phyloP scores from a whole-genome alignment of 1,140 invertebrate genomes.

The Campodea augens region DNA sequence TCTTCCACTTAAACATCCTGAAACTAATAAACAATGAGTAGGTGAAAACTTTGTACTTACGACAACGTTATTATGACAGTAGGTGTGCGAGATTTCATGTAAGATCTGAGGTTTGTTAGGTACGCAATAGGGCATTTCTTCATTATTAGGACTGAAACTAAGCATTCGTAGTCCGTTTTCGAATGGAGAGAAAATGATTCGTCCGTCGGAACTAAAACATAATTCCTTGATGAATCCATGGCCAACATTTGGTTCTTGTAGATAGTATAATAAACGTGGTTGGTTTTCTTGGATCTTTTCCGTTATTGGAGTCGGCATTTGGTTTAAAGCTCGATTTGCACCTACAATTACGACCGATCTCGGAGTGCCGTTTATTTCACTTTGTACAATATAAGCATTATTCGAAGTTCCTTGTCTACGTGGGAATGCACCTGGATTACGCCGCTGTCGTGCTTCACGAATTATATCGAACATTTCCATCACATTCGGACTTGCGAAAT shows the following conservation, averaged over 20 bases:
- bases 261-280: slow-evolving; percentile 59
- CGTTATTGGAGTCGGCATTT: slow-evolving; percentile 1
- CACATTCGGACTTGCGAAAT: slow-evolving; percentile 33
- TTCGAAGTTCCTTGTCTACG: neutral
- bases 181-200: slow-evolving; percentile 74
- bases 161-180: slow-evolving; percentile 62
- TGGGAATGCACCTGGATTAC: neutral
- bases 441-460: slow-evolving; percentile 27
- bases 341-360: slow-evolving; percentile 6
- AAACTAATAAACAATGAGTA: slow-evolving; percentile 59
- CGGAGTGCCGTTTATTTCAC: slow-evolving; percentile 2
- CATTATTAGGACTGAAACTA: slow-evolving; percentile 53
- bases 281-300: slow-evolving; percentile 47
- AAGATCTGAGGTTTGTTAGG: slow-evolving; percentile 30
- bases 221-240: slow-evolving; percentile 64
- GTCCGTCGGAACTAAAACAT: slow-evolving; percentile 71
- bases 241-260: slow-evolving; percentile 71
- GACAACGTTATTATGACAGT: slow-evolving; percentile 64
- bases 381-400: slow-evolving; percentile 4
- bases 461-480: slow-evolving; percentile 45
- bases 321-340: slow-evolving; percentile 4
- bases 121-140: slow-evolving; percentile 52
- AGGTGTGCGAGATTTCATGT: slow-evolving; percentile 42
- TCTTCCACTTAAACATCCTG: slow-evolving; percentile 67
- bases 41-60: slow-evolving; percentile 82